These are phyloP conservation scores for Empis stercorea DNA, from an alignment of 2,888 invertebrate genomes.

Conservation along the genomic window DNA sequence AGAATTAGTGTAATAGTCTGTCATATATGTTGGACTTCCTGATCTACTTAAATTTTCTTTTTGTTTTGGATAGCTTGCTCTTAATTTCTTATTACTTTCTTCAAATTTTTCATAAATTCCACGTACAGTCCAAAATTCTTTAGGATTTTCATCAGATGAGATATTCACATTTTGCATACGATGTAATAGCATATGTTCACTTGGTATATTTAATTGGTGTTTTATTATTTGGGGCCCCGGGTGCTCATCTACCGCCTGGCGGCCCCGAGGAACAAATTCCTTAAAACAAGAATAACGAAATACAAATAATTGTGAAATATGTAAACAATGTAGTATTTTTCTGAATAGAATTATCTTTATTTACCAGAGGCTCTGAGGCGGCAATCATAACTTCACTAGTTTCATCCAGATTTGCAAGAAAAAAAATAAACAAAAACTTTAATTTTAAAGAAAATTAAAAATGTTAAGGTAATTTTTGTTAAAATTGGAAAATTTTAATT, in stretches of 20 bases:
- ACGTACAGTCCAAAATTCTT: slow-evolving; percentile 46
- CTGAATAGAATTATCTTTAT: slow-evolving; percentile 7
- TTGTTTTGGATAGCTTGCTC: neutral
- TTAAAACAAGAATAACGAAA: slow-evolving; percentile 25
- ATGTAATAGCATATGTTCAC: slow-evolving; percentile 54
- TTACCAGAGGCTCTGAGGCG: slow-evolving; percentile 79
- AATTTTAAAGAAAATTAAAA: too few relatives aligned
- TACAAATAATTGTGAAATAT: neutral
- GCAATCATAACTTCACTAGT: slow-evolving; percentile 72
- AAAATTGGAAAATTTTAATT: too few relatives aligned
- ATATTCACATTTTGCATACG: slow-evolving; percentile 66
- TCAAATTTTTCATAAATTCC: slow-evolving; percentile 42
- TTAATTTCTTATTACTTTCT: neutral
- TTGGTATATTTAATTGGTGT: slow-evolving; percentile 33
- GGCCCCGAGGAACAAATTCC: slow-evolving; percentile 83
- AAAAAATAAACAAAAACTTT: neutral
- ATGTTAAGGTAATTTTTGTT: too few relatives aligned
- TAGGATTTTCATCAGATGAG: slow-evolving; percentile 40
- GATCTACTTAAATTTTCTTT: neutral
- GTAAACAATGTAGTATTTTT: neutral
- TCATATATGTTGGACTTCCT: slow-evolving; percentile 22
- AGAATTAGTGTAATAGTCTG: slow-evolving; percentile 35
- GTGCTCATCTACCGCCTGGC: slow-evolving; percentile 63
- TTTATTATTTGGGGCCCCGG: slow-evolving; percentile 50
- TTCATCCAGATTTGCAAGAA: slow-evolving; percentile 75